Percentiles rank a stretch among this genome's conserved stretches.
These are phyloP conservation scores for Ophonus ardosiacus DNA, from an alignment of 2,888 invertebrate species.

Conservation along the genomic window DNA sequence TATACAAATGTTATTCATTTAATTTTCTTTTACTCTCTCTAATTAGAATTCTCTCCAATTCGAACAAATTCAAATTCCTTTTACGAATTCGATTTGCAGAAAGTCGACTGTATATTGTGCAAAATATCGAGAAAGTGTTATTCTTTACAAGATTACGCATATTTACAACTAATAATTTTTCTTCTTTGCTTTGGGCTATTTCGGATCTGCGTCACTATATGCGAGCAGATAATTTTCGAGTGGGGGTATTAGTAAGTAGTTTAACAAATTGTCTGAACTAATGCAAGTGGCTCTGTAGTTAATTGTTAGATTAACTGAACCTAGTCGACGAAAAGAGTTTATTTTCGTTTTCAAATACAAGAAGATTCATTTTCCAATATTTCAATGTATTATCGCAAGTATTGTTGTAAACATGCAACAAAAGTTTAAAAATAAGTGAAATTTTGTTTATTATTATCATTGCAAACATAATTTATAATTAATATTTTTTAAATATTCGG, in stretches of 20 bases:
- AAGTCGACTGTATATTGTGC: no score
- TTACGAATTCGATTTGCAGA: no score
- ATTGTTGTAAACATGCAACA: background rate
- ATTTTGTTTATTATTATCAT: background rate
- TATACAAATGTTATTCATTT: no score
- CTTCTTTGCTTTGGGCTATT: background rate
- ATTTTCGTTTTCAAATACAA: background rate
- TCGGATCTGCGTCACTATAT: background rate
- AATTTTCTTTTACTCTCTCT: no score
- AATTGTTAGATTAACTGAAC: constrained; percentile 10
- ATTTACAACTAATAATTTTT: no score
- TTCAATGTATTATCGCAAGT: background rate
- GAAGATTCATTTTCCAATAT: background rate
- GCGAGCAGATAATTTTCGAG: background rate
- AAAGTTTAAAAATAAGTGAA: background rate
- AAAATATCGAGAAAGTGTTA: no score
- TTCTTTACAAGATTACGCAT: no score
- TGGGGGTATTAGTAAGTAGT: background rate
- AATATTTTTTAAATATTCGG: background rate
- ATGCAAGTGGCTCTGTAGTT: background rate
- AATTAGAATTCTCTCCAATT: no score
- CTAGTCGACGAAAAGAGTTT: background rate
- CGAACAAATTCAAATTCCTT: no score
- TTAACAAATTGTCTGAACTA: background rate
- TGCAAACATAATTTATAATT: background rate